phyloP scores from a whole-genome alignment of 2,797 vertebrate genomes.

The Danio choprae region DNA sequence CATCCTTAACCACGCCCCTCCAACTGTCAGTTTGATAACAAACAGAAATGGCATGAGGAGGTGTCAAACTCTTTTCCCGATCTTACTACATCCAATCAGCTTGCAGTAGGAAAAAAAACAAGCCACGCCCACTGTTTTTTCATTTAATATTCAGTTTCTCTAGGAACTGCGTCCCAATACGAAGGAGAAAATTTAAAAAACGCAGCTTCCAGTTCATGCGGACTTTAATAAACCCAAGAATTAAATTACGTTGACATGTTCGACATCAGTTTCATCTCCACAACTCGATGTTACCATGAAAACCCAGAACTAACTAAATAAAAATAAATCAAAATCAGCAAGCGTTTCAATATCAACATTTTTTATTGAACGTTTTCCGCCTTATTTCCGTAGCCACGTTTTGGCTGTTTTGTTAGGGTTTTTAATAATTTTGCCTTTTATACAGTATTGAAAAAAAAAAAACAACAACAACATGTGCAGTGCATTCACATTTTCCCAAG shows the following conservation, averaged over 20 bases:
- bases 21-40: too few relatives aligned
- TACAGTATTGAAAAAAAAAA: slow-evolving; percentile 90
- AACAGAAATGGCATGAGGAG: too few relatives aligned
- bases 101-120: too few relatives aligned
- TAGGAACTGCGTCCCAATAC: too few relatives aligned
- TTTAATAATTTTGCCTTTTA: slow-evolving; percentile 86
- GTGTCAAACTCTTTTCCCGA: too few relatives aligned
- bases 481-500: slow-evolving; percentile 98
- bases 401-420: slow-evolving; percentile 83
- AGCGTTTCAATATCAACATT: slow-evolving; percentile 62
- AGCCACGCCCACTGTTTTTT: too few relatives aligned
- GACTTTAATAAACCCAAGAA: slow-evolving; percentile 16
- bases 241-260: background rate
- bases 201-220: too few relatives aligned
- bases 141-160: too few relatives aligned
- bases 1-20: too few relatives aligned
- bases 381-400: slow-evolving; percentile 83
- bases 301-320: background rate
- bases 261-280: background rate
- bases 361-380: slow-evolving; percentile 69
- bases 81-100: too few relatives aligned
- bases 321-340: too few relatives aligned
- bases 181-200: too few relatives aligned
- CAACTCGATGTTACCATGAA: background rate
- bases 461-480: slow-evolving; percentile 78